These are phyloP conservation scores for Tachyglossus aculeatus DNA, from an alignment of 2,797 vertebrate species.

Conservation along the genomic window DNA sequence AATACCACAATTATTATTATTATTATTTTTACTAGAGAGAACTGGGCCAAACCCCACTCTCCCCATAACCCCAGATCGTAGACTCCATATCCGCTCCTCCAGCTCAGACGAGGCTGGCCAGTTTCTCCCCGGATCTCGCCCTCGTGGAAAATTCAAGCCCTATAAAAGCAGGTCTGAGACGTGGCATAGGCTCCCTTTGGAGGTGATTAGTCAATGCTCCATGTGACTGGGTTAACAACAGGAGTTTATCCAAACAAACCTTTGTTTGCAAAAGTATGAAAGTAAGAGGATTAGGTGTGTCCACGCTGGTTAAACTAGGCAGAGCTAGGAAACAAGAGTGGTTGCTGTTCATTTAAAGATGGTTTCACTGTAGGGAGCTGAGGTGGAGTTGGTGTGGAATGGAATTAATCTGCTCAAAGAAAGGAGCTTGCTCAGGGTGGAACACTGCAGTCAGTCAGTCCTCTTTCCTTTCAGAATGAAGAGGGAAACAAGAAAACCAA, in stretches of 20 bases:
- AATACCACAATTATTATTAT: no score
- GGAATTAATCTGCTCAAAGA: constrained; percentile 34
- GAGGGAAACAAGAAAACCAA: no score
- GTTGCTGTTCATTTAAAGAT: constrained; percentile 65
- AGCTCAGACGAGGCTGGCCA: no score
- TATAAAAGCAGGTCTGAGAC: not conserved
- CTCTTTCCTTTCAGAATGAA: constrained; percentile 16
- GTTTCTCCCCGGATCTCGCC: no score
- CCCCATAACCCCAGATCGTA: no score
- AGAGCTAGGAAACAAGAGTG: constrained; percentile 62
- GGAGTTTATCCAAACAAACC: constrained; percentile 71
- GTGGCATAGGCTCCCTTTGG: constrained; percentile 47
- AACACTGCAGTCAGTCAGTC: no score
- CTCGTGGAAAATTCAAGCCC: no score
- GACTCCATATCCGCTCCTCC: no score
- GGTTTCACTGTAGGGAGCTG: not conserved
- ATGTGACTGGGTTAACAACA: constrained; percentile 69
- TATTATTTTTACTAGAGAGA: no score
- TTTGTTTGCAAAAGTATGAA: constrained; percentile 71
- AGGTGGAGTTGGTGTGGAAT: constrained; percentile 1
- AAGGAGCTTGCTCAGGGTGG: no score
- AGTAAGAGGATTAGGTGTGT: constrained; percentile 76
- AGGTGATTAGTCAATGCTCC: constrained; percentile 66
- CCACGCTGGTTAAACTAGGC: constrained; percentile 67
- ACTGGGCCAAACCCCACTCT: no score